Evolutionary conservation across 2,797 vertebrate species (phyloP).

Genomic region (Phoeniculus purpureus): DNA sequence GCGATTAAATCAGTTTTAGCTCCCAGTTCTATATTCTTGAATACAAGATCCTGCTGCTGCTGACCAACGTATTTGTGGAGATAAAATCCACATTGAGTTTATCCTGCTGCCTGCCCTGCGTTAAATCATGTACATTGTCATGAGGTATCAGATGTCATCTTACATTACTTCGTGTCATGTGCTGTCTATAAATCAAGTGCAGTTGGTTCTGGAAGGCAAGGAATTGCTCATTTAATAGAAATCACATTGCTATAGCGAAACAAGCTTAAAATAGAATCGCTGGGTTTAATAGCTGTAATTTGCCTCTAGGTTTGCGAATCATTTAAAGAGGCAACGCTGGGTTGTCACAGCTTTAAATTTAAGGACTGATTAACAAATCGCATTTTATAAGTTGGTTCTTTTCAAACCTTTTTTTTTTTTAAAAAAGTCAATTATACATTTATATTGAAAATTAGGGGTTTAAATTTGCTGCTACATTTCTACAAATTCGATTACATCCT

Average conservation of each 20-base stretch:
- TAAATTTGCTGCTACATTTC: background rate
- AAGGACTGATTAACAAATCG: background rate
- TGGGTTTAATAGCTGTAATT: background rate
- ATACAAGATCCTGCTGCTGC: background rate
- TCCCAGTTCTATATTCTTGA: background rate
- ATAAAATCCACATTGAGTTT: constrained; percentile 37
- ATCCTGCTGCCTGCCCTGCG: background rate
- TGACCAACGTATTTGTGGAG: constrained; percentile 3
- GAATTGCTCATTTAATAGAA: constrained; percentile 36
- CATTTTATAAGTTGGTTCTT: background rate
- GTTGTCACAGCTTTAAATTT: background rate
- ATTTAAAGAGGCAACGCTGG: background rate
- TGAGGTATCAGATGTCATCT: constrained; percentile 8
- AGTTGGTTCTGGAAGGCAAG: constrained; percentile 46
- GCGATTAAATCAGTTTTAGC: constrained; percentile 7
- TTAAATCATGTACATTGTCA: background rate
- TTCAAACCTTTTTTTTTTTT: background rate
- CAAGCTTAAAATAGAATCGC: background rate
- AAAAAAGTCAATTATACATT: background rate
- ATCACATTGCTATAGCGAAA: constrained; percentile 25
- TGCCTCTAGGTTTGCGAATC: background rate
- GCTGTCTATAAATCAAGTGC: constrained; percentile 33
- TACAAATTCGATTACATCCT: background rate
- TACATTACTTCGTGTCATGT: background rate
- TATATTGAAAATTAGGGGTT: background rate